These are phyloP conservation scores for Norana najaformis DNA, from an alignment of 2,888 invertebrate genomes.

Conservation along the genomic window DNA sequence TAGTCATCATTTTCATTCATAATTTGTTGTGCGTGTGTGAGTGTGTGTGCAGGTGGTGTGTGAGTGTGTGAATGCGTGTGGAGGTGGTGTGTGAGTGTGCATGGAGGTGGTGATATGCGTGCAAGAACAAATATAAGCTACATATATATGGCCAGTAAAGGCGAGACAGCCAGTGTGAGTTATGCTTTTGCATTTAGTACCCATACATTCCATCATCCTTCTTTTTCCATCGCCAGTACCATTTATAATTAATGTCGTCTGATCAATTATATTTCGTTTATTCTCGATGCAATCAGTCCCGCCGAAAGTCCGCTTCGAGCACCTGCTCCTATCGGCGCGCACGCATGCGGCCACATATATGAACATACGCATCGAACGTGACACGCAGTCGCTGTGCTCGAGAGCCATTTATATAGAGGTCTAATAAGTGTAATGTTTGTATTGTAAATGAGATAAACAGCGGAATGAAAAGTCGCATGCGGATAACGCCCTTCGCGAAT, in stretches of 20 bases:
- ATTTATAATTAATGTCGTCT: not conserved
- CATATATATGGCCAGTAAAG: not conserved
- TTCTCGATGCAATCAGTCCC: not conserved
- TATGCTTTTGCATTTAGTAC: too few species aligned
- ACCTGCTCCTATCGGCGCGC: not conserved
- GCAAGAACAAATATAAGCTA: not conserved
- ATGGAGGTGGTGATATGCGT: not conserved
- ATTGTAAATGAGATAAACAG: not conserved
- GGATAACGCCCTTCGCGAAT: not conserved
- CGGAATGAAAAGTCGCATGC: not conserved
- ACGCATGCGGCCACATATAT: not conserved
- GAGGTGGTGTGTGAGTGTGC: too few species aligned
- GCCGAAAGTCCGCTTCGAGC: not conserved
- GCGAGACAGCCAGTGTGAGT: not conserved
- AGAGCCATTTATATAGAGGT: not conserved
- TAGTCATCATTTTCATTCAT: not conserved
- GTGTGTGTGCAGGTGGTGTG: not conserved
- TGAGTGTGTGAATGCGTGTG: too few species aligned
- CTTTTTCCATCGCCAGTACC: not conserved
- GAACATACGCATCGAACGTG: not conserved
- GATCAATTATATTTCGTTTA: constrained; percentile 5
- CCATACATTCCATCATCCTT: too few species aligned
- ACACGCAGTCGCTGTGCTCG: not conserved
- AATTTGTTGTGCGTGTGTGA: not conserved
- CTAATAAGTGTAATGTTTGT: constrained; percentile 4